These are phyloP conservation scores for Coreius guichenoti DNA, from an alignment of 2,797 vertebrate genomes.

Conservation along the genomic window DNA sequence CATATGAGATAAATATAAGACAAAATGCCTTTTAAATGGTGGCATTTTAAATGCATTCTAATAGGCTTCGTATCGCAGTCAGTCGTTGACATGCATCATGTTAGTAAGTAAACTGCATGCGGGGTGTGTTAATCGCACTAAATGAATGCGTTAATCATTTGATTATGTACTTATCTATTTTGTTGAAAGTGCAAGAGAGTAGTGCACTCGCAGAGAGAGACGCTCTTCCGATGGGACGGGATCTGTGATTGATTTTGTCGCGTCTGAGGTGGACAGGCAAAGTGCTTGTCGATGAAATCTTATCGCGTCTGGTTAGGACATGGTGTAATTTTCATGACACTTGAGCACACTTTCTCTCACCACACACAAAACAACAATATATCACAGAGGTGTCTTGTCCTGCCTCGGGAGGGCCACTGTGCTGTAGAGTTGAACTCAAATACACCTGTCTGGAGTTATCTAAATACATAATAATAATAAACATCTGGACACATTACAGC, in stretches of 20 bases:
- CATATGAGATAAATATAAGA: background rate
- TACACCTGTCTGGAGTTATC: no score
- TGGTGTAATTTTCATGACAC: background rate
- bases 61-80: background rate
- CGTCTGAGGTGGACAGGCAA: background rate
- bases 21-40: background rate
- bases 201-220: no score
- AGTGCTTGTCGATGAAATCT: background rate
- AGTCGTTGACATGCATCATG: background rate
- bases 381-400: background rate
- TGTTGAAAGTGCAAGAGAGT: no score
- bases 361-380: background rate
- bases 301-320: background rate
- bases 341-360: background rate
- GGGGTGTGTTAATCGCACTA: no score
- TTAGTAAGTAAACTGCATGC: background rate
- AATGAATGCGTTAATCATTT: no score
- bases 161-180: no score
- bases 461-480: no score
- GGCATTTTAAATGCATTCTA: background rate
- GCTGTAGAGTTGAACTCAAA: no score
- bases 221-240: no score
- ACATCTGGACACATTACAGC: no score
- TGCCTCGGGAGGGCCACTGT: background rate
- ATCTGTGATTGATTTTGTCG: background rate